A percentile compares a stretch with the other conserved stretches of the same genome.
phyloP scores from a whole-genome alignment of 92 coral and sea anemone species.

The Pocillopora meandrina region DNA sequence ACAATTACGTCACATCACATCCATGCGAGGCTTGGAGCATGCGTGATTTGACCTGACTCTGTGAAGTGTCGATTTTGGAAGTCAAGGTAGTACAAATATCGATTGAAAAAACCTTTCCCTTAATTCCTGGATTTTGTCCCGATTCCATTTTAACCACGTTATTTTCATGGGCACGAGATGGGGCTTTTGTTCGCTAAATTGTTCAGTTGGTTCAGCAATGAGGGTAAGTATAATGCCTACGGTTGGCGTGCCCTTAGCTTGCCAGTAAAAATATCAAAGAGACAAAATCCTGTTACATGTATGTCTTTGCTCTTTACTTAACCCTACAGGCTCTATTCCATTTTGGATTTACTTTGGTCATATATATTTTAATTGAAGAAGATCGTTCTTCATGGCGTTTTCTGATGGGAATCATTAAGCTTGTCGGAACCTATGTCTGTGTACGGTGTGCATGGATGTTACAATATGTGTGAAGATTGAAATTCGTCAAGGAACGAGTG shows the following conservation, averaged over 20 bases:
- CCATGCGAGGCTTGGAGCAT: conserved; percentile 11
- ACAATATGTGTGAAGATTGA: too few relatives aligned
- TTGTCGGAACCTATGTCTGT: too few relatives aligned
- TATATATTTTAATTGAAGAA: too few relatives aligned
- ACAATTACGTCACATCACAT: conserved; percentile 26
- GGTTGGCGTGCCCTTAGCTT: not conserved
- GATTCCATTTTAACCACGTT: conserved; percentile 10
- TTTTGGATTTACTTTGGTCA: too few relatives aligned
- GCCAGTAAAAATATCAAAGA: not conserved
- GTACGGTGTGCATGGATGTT: too few relatives aligned
- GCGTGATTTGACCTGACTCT: not conserved
- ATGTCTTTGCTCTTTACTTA: not conserved
- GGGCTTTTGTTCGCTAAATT: conserved; percentile 92
- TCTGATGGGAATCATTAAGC: too few relatives aligned
- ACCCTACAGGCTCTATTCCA: too few relatives aligned
- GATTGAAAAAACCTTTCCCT: not conserved
- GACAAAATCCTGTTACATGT: not conserved
- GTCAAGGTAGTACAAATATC: not conserved
- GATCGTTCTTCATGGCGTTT: too few relatives aligned
- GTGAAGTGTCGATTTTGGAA: conserved; percentile 20
- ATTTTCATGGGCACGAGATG: conserved; percentile 76
- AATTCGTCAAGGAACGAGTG: not conserved
- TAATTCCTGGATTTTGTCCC: not conserved
- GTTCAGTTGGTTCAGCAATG: conserved; percentile 91
- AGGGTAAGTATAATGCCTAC: conserved; percentile 66